Percentiles rank a stretch among this genome's conserved stretches.
Evolutionary conservation across 2,888 invertebrate genomes (phyloP).

Genomic region (Aricia artaxerxes): DNA sequence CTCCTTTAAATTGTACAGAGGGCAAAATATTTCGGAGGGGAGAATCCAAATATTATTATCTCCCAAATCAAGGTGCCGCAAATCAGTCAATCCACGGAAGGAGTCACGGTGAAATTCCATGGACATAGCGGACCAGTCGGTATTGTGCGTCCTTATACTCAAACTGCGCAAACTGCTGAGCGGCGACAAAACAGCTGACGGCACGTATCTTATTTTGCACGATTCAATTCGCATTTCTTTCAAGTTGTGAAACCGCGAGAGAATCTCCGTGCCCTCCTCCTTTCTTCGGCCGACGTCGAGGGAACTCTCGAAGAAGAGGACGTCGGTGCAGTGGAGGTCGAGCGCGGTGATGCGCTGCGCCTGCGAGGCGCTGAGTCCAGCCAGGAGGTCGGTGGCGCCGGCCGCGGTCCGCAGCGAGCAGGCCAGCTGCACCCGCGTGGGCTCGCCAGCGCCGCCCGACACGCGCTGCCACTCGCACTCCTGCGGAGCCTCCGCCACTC

Average conservation of each 20-base stretch:
- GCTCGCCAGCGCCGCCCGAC: constrained; percentile 76
- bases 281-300: constrained; percentile 80
- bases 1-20: constrained; percentile 83
- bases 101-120: constrained; percentile 87
- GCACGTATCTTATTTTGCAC: constrained; percentile 88
- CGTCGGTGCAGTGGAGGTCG: constrained; percentile 86
- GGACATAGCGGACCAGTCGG: constrained; percentile 89
- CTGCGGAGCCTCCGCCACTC: constrained; percentile 83
- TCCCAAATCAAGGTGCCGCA: constrained; percentile 85
- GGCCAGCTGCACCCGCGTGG: constrained; percentile 80
- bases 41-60: constrained; percentile 89
- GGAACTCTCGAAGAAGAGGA: constrained; percentile 86
- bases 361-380: constrained; percentile 82
- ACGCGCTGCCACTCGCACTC: constrained; percentile 87
- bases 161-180: constrained; percentile 84
- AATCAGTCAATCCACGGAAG: constrained; percentile 84
- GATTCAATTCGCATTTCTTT: constrained; percentile 86
- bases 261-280: constrained; percentile 78
- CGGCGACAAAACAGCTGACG: constrained; percentile 84
- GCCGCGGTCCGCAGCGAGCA: constrained; percentile 85
- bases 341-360: constrained; percentile 85
- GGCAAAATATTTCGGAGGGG: constrained; percentile 87
- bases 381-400: constrained; percentile 83
- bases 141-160: constrained; percentile 86
- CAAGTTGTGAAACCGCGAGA: constrained; percentile 83